Evolutionary conservation across 2,113 vertebrate species (phyloP).

Genomic region (Cynopterus brachyotis): DNA sequence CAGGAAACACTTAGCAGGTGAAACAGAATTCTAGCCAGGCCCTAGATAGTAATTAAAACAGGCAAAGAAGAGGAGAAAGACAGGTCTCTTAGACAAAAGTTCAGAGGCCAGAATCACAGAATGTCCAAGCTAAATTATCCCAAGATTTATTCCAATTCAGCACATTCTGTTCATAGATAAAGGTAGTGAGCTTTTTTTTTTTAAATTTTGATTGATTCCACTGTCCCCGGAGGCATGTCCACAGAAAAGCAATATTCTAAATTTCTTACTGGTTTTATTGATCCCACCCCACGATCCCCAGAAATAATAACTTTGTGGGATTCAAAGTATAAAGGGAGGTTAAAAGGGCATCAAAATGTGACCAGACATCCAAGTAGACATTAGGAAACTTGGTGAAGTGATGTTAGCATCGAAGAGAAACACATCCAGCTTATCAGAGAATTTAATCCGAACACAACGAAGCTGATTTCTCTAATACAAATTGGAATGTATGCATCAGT

Average conservation of each 20-base stretch:
- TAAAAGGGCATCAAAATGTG: neutral
- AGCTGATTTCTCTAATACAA: neutral
- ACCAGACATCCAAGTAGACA: neutral
- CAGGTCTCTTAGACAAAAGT: neutral
- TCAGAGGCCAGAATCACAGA: slow-evolving; percentile 42
- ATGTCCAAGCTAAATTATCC: neutral
- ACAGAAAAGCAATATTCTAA: slow-evolving; percentile 60
- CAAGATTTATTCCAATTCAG: slow-evolving; percentile 58
- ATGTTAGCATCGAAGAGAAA: neutral
- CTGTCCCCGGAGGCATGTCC: slow-evolving; percentile 1
- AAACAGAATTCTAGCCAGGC: neutral
- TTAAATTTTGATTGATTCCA: slow-evolving; percentile 41
- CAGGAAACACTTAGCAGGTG: neutral
- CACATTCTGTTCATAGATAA: slow-evolving; percentile 30
- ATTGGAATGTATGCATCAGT: neutral
- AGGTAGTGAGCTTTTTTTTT: neutral
- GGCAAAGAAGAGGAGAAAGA: neutral
- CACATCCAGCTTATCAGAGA: neutral
- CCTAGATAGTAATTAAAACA: neutral
- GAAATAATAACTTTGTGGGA: slow-evolving; percentile 23
- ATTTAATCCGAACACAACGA: neutral
- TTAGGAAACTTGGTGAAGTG: slow-evolving; percentile 34
- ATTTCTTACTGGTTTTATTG: slow-evolving; percentile 53
- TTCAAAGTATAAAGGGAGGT: slow-evolving; percentile 34
- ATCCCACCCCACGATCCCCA: neutral